Base-by-base conservation (phyloP, 2,113 vertebrate genomes). In the Hirundichthys speculiger region DNA sequence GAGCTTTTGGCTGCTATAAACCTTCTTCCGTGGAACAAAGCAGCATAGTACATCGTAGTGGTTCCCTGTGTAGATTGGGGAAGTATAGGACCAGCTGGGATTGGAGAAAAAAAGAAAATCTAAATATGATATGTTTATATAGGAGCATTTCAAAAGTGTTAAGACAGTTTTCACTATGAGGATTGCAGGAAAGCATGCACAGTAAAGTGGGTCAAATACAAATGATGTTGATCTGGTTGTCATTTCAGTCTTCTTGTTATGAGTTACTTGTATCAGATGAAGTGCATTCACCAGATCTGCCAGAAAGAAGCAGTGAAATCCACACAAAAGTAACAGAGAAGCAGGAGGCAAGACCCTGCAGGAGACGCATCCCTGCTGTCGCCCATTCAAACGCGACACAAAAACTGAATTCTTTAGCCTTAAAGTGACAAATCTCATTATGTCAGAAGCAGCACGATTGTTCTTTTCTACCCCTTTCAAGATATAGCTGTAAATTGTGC, bases 291-390 rank as follows among this genome's bases (percentile, higher is more conserved):
- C n/a, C n/a, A 45, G 64, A 65, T 54, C 47, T 69, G 64, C n/a
- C 62, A 67, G 48, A 50, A 51, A 64, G 67, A 75, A 53, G 57
- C 50, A 47, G 30, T 6, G 53, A 43, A 76, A 67, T 41, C 58
- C 70, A 65, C 18, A 64, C 64, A 80, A 78, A 50, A 42, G 61
- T 45, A 70, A 69, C 61, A 74, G 56, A 55, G 64, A 48, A n/a
- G 52, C 65, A 59, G 64, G 60, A 85, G 83, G 75, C 82, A 88
- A 80, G 86, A 86, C 62, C 39, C 64, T 67, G 80, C 89, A 86
- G 73, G 85, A 79, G 73, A 68, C 61, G 74, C 80, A 88, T 85
- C 83, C 83, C 79, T 85, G 73, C 64, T 65, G 77, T 48, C 62
- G 56, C 49, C 66, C 64, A 83, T 58, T 77, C 30, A 79, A 73